Conservation (phyloP, 2,113 vertebrate genomes). For the Cyprinus carpio region DNA sequence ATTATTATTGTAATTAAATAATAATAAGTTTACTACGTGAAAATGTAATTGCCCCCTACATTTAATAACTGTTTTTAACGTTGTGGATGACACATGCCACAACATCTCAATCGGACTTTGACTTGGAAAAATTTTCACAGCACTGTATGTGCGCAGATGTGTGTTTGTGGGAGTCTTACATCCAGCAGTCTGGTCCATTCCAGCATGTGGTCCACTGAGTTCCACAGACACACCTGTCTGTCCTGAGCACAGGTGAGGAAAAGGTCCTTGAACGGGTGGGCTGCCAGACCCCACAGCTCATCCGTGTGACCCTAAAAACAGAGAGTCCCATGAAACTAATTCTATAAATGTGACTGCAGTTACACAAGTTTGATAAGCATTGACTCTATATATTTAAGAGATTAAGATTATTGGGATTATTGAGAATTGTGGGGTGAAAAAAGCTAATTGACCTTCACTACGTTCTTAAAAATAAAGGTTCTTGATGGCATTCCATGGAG, state of each 20-base stretch:
- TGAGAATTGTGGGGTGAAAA: background rate
- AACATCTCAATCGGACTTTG: no score
- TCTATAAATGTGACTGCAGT: background rate
- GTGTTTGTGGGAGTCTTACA: constrained; percentile 71
- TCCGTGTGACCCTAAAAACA: constrained; percentile 91
- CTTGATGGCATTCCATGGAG: no score
- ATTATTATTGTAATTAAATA: background rate
- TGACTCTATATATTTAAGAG: background rate
- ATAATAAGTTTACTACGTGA: no score
- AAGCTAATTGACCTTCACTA: no score
- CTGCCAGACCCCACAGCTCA: constrained; percentile 94
- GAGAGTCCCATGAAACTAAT: background rate
- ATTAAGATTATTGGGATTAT: background rate
- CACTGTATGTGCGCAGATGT: background rate
- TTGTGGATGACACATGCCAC: no score
- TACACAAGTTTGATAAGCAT: background rate
- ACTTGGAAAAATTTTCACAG: no score
- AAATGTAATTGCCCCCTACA: no score
- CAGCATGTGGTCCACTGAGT: constrained; percentile 85
- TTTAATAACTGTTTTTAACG: no score
- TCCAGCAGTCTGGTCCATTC: constrained; percentile 93
- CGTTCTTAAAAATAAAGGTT: no score
- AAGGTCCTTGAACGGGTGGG: constrained; percentile 89
- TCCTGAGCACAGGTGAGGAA: constrained; percentile 97
- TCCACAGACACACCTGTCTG: constrained; percentile 94